Base-by-base conservation (phyloP, 1,140 invertebrate genomes). In the Solenopsis fugax region DNA sequence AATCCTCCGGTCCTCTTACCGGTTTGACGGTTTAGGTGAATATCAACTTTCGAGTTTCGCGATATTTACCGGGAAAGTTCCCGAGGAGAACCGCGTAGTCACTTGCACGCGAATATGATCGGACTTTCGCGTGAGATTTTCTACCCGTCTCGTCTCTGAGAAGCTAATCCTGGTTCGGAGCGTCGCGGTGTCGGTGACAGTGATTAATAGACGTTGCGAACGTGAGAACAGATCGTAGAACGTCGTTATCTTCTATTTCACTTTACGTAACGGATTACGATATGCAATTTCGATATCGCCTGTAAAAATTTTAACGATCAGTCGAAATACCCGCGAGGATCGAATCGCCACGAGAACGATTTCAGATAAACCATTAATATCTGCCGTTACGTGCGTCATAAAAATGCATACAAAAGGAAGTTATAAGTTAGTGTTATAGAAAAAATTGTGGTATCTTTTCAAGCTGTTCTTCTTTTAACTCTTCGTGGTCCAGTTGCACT, bases 121-220 rank as follows among this genome's bases (percentile, higher is more conserved):
- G 12, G 29, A 80, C n/a, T 78, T 69, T 81, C 21, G 45, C 77
- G 37, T 71, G 64, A 81, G 50, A 71, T 71, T 81, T 81, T 29
- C 48, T 54, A n/a, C 24, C 62, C 13, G 65, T 54, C 13, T 48
- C 29, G 29, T 29, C 75, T 45, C 10, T 34, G 21, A 56, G 52
- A 71, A 71, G 24, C 52, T 81, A 81, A 71, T 81, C 34, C n/a
- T 16, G 18, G 50, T 56, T 56, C 18, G n/a, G 65, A 41, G 18
- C 34, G 37, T 81, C 9, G 1, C 34, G 65, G n/a, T 80, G 48
- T 41, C 24, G 29, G 48, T 69, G 64, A 56, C 64, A 56, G 54
- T 81, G 78, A 81, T 81, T 71, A 37, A 81, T 81, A 56, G 64
- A 64, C 21, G 3, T 45, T 16, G 50, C 50, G 34, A 45, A 21